A percentile compares a stretch with the other conserved stretches of the same genome.
Conservation (phyloP, 2,888 invertebrate genomes). For the Sinhomidia bicolor region DNA sequence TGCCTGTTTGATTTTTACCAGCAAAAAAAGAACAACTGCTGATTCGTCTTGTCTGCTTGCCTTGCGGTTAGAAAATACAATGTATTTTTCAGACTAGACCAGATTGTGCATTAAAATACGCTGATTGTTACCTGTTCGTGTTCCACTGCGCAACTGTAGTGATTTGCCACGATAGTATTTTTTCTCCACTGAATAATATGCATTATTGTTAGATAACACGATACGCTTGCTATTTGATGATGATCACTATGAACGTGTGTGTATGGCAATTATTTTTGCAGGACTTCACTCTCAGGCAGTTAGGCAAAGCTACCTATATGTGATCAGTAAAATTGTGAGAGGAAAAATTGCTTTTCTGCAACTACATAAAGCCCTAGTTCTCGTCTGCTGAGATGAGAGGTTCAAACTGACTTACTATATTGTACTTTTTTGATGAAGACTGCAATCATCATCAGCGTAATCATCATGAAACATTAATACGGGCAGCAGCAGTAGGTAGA, state of each 20-base stretch:
- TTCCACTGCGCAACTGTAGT: not conserved
- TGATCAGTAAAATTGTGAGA: not conserved
- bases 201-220: slow-evolving; percentile 8
- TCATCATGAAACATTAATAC: not conserved
- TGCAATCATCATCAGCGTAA: not conserved
- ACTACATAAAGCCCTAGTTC: not conserved
- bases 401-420: slow-evolving; percentile 8
- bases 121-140: not conserved
- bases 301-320: not conserved
- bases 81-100: not conserved
- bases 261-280: not conserved
- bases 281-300: not conserved
- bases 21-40: not conserved
- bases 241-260: not conserved
- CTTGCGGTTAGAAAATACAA: not conserved
- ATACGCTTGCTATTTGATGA: not conserved
- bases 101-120: not conserved
- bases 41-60: not conserved
- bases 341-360: not conserved
- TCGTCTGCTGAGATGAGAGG: slow-evolving; percentile 15
- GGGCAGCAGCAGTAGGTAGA: not conserved
- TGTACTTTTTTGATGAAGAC: not conserved
- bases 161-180: not conserved
- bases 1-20: not conserved
- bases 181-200: not conserved